Evolutionary conservation across 2,888 invertebrate genomes (phyloP).

Genomic region (Hydraecia micacea): DNA sequence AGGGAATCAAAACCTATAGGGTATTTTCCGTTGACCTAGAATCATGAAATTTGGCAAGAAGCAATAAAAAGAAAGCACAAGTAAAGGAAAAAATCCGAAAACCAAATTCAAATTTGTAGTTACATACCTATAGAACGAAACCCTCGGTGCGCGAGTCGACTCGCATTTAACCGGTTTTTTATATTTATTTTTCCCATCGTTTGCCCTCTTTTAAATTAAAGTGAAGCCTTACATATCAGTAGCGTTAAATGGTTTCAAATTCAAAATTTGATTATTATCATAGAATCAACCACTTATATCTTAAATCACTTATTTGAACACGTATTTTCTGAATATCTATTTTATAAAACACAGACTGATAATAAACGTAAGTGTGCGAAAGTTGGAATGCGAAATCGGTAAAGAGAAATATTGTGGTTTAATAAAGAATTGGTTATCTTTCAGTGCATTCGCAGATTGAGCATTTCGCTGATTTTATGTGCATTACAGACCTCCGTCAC

Average conservation of each 20-base stretch:
- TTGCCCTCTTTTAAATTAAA: constrained; percentile 43
- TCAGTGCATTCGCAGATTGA: background rate
- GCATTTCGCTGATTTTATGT: constrained; percentile 23
- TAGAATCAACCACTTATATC: background rate
- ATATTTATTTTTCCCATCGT: constrained; percentile 34
- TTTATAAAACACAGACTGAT: background rate
- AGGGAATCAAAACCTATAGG: no score
- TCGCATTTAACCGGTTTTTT: background rate
- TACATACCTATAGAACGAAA: no score
- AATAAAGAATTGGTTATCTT: constrained; percentile 18
- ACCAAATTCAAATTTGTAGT: no score
- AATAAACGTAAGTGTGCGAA: background rate
- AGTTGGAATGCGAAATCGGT: background rate
- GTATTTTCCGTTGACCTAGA: no score
- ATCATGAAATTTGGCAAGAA: no score
- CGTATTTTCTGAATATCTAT: background rate
- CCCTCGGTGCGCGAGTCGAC: no score
- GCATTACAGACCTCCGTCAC: constrained; percentile 25
- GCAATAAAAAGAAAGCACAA: no score
- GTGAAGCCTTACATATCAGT: constrained; percentile 31
- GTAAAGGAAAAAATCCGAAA: no score
- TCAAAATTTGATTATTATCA: constrained; percentile 13
- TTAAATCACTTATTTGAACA: constrained; percentile 5
- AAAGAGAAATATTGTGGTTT: background rate
- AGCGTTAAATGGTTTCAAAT: constrained; percentile 14